A percentile compares a stretch with the other conserved stretches of the same genome.
These are phyloP conservation scores for Parelbella ahira DNA, from an alignment of 2,888 invertebrate genomes.

Conservation along the genomic window DNA sequence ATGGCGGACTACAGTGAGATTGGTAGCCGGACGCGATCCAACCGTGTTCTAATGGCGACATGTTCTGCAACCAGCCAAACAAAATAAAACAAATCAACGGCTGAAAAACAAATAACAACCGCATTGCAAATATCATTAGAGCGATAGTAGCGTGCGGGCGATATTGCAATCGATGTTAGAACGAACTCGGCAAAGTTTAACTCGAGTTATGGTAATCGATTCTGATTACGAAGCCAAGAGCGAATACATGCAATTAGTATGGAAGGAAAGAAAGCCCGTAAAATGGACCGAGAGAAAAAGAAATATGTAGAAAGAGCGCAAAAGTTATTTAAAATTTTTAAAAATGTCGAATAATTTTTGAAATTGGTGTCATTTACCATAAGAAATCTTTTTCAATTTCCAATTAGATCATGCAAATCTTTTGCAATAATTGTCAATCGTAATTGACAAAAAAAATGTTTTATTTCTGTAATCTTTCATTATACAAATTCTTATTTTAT, in stretches of 20 bases:
- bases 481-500: too few relatives aligned
- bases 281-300: not conserved
- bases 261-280: constrained; percentile 1
- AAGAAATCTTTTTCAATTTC: too few relatives aligned
- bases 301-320: too few relatives aligned
- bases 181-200: not conserved
- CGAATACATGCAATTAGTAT: constrained; percentile 20
- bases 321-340: not conserved
- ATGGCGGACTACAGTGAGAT: constrained; percentile 78
- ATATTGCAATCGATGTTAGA: constrained; percentile 4
- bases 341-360: too few relatives aligned
- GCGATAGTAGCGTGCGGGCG: constrained; percentile 18
- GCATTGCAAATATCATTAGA: constrained; percentile 16
- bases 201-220: not conserved
- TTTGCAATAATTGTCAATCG: too few relatives aligned
- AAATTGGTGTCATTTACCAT: too few relatives aligned
- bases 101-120: constrained; percentile 15
- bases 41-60: constrained; percentile 82
- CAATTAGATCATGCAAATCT: too few relatives aligned
- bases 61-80: constrained; percentile 67
- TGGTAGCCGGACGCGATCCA: constrained; percentile 82
- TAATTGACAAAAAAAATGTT: too few relatives aligned
- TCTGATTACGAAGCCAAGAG: constrained; percentile 12
- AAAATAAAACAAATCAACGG: constrained; percentile 21
- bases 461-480: too few relatives aligned